Percentiles rank a stretch among this genome's conserved stretches.
Evolutionary conservation across 2,113 vertebrate species (phyloP).

Genomic region (Fregata magnificens): DNA sequence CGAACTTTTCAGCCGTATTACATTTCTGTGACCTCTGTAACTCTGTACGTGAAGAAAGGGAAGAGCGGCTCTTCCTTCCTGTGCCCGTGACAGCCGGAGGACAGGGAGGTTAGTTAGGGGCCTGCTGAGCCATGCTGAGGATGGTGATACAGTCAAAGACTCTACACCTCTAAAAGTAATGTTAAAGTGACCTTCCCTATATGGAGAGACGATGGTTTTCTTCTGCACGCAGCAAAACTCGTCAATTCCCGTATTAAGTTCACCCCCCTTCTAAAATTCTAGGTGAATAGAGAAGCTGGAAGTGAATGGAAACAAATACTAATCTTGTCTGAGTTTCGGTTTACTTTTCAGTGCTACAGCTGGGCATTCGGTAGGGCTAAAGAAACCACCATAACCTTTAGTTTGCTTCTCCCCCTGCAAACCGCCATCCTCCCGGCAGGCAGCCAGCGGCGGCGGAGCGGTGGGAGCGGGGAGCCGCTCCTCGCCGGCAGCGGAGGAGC

Average conservation of each 20-base stretch:
- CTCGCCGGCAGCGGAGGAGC: background rate
- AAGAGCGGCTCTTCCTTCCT: no score
- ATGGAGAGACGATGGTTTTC: accelerated
- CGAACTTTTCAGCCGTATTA: background rate
- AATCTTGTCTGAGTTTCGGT: accelerated
- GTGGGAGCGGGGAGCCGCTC: background rate
- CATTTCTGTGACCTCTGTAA: no score
- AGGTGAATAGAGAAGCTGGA: accelerated
- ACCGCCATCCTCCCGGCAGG: no score
- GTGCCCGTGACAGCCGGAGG: background rate
- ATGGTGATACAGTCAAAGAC: accelerated
- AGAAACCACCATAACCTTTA: accelerated
- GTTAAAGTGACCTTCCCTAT: accelerated
- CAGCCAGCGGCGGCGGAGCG: no score
- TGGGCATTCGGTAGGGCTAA: accelerated
- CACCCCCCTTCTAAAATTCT: background rate
- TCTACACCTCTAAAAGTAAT: accelerated
- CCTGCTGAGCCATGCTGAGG: accelerated
- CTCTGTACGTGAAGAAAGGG: background rate
- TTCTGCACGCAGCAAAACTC: background rate
- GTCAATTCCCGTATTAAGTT: no score
- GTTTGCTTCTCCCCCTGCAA: background rate
- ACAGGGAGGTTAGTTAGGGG: accelerated
- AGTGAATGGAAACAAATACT: accelerated
- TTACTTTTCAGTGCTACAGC: accelerated